Conservation (phyloP, 2,797 vertebrate genomes). For the Centropyge bicolor region DNA sequence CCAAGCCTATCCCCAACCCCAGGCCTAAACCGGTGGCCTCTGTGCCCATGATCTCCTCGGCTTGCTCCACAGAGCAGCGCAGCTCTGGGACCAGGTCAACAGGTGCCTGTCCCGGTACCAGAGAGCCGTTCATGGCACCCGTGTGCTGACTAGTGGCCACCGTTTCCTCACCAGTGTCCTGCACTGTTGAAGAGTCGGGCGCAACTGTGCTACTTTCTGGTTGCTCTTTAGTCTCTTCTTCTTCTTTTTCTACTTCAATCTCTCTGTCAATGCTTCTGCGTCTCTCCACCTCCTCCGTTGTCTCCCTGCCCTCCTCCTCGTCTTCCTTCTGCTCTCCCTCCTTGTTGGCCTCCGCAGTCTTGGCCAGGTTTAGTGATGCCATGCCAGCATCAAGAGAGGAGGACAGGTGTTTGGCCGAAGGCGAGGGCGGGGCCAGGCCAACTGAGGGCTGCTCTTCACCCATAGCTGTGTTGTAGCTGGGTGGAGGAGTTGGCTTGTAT, state of each 20-base stretch:
- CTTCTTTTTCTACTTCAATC: slow-evolving; percentile 35
- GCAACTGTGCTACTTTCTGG: slow-evolving; percentile 19
- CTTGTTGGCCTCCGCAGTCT: slow-evolving; percentile 68
- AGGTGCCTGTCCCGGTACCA: slow-evolving; percentile 70
- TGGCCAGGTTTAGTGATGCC: slow-evolving; percentile 77
- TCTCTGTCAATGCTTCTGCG: slow-evolving; percentile 16
- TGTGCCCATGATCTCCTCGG: slow-evolving; percentile 96
- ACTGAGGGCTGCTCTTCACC: slow-evolving; percentile 52
- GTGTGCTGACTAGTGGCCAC: slow-evolving; percentile 57
- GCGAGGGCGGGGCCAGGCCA: slow-evolving; percentile 50
- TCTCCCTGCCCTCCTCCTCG: slow-evolving; percentile 21
- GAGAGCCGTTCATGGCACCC: slow-evolving; percentile 85
- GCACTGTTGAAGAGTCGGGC: slow-evolving; percentile 42
- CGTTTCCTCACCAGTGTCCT: slow-evolving; percentile 67
- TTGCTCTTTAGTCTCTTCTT: slow-evolving; percentile 50
- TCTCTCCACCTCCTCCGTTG: slow-evolving; percentile 30
- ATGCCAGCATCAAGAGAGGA: slow-evolving; percentile 87
- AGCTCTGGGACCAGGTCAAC: slow-evolving; percentile 72
- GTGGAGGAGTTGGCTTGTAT: slow-evolving; percentile 87
- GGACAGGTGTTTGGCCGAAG: slow-evolving; percentile 77
- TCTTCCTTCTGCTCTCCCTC: slow-evolving; percentile 39
- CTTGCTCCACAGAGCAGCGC: slow-evolving; percentile 93
- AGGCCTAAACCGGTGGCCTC: slow-evolving; percentile 88
- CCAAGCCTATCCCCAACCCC: slow-evolving; percentile 69
- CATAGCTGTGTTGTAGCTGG: slow-evolving; percentile 85